phyloP scores from a whole-genome alignment of 2,797 vertebrate species.

The Triplophysa bombifrons region DNA sequence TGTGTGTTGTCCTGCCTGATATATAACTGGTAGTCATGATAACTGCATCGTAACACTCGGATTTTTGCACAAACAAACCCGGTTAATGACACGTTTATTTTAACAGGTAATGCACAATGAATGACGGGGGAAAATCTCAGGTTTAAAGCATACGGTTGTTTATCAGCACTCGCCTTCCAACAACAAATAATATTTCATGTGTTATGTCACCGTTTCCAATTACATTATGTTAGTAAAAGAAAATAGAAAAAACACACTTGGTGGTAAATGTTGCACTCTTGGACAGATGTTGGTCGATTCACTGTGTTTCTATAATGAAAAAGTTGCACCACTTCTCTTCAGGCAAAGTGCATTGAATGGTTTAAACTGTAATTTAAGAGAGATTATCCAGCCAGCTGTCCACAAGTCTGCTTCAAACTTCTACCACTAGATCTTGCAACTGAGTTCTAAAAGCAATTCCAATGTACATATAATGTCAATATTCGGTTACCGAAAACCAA shows the following conservation, averaged over 20 bases:
- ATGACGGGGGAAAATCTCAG: background rate
- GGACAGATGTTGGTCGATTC: constrained; percentile 38
- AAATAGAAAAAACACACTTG: constrained; percentile 7
- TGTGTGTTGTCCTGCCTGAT: no score
- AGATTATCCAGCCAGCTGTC: constrained; percentile 58
- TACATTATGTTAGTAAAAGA: background rate
- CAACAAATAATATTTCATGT: no score
- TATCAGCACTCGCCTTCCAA: no score
- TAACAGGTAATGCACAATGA: no score
- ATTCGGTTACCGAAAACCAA: constrained; percentile 22
- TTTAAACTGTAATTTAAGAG: constrained; percentile 51
- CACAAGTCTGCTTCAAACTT: constrained; percentile 10
- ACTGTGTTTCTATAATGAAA: constrained; percentile 37
- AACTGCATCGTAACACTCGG: no score
- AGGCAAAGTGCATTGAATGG: constrained; percentile 11
- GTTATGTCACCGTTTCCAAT: background rate
- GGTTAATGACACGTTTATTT: no score
- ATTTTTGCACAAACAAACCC: no score
- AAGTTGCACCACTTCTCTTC: constrained; percentile 30
- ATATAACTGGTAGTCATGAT: no score
- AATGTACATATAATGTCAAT: constrained; percentile 10
- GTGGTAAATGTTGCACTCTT: background rate
- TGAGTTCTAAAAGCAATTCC: background rate
- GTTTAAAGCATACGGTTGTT: background rate
- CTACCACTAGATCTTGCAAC: constrained; percentile 23